Evolutionary conservation across 2,797 vertebrate genomes (phyloP), one percentile per base, ranked within the genome.

Genomic region (Xenopus petersii): DNA sequence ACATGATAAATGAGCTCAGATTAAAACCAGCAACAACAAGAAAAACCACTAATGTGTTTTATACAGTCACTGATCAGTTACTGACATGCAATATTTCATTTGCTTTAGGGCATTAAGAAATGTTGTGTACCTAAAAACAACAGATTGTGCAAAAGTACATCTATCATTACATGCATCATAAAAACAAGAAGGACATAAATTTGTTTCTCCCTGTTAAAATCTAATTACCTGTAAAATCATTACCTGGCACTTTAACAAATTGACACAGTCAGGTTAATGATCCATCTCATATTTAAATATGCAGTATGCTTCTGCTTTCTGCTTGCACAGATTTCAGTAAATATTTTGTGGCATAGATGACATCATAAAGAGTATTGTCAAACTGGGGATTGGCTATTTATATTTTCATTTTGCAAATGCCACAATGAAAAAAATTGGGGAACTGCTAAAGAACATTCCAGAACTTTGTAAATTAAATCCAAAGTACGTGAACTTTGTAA

Each of bases 161-260:
- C 83, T 84, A 83, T 88, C 83, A 85, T 84, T 83, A 81, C 75
- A 85, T 74, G 82, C 81, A 81, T 84, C 84, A 86, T 86, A 86
- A 88, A 90, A 86, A 78, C 74, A 84, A 82, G 78, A 75, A 81
- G 76, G 81, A 82, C 80, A 85, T 85, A 82, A 86, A 89, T 89
- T 86, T 75, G 72, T 87, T 89, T 86, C 86, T 88, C 79, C 80
- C 84, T 75, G 82, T 86, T 90, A 83, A 89, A 85, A 75, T 88
- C 83, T 88, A 90, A 91, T 91, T 89, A 89, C 85, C 88, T 90
- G 85, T 88, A 87, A 88, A 91, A 90, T 88, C 86, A 86, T 87
- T 89, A 89, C 80, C 83, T 91, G 86, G 83, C 85, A 82, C 79
- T 86, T 87, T 84, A 87, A 87, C 81, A 88, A 89, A 88, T 86